A percentile compares a stretch with the other conserved stretches of the same genome.
Evolutionary conservation across 2,888 invertebrate species (phyloP).

Genomic region (Minunthozetes semirufus): DNA sequence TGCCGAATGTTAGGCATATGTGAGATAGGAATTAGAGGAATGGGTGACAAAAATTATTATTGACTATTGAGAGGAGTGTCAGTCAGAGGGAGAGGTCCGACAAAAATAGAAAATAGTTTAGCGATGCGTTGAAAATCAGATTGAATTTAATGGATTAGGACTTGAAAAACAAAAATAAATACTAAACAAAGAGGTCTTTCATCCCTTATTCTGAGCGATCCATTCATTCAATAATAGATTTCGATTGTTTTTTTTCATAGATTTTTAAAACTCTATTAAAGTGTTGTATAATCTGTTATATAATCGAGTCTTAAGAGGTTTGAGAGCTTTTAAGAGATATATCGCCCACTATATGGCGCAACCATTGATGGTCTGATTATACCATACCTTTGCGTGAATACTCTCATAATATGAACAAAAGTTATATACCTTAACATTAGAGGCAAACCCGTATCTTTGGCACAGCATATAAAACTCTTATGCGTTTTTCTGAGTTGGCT

Average conservation of each 20-base stretch:
- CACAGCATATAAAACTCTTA: no score
- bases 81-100: neutral
- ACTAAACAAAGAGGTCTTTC: neutral
- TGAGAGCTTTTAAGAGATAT: neutral
- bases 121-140: neutral
- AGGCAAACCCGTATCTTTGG: no score
- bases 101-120: neutral
- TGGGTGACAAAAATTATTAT: neutral
- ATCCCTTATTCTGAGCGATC: no score
- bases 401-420: neutral
- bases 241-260: no score
- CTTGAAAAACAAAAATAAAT: neutral
- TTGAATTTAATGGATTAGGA: neutral
- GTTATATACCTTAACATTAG: neutral
- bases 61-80: neutral
- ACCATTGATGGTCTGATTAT: neutral
- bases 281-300: neutral
- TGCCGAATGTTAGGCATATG: neutral
- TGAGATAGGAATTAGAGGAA: neutral
- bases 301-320: neutral
- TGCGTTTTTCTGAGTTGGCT: no score
- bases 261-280: no score
- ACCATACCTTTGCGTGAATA: neutral
- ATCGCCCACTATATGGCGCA: slow-evolving; percentile 3
- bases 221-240: no score